Percentiles rank a stretch among this genome's conserved stretches.
Evolutionary conservation across 2,888 invertebrate genomes (phyloP).

Genomic region (Andricus curvator): DNA sequence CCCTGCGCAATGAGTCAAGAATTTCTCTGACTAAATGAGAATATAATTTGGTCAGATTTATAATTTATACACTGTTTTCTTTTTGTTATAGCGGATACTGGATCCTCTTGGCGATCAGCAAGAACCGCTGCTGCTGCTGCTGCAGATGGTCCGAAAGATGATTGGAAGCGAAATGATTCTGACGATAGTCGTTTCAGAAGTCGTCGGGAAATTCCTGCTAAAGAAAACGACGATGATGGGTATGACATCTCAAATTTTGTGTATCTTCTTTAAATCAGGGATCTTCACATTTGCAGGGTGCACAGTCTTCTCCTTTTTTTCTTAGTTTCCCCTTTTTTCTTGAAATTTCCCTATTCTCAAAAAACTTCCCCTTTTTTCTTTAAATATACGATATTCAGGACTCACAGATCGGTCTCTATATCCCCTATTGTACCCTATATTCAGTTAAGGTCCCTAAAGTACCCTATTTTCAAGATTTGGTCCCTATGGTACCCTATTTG

Average conservation of each 20-base stretch:
- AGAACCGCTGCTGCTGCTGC: background rate
- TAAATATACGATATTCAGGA: too few species aligned
- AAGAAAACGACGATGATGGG: slow-evolving; percentile 10
- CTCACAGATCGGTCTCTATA: too few species aligned
- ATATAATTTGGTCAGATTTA: background rate
- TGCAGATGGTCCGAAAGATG: slow-evolving; percentile 12
- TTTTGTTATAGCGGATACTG: background rate
- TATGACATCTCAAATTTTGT: background rate
- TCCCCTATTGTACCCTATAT: too few species aligned
- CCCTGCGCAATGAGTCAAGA: background rate
- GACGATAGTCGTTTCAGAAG: background rate
- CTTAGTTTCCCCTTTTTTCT: too few species aligned
- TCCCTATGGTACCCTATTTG: too few species aligned
- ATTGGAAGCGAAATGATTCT: slow-evolving; percentile 7
- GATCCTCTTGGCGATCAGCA: slow-evolving; percentile 31
- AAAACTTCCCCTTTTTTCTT: too few species aligned
- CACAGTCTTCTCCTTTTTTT: too few species aligned
- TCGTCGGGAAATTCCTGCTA: background rate
- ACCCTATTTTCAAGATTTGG: too few species aligned
- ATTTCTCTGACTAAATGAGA: background rate
- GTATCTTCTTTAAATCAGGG: background rate
- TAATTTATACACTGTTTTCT: background rate
- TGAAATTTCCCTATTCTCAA: too few species aligned
- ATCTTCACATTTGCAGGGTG: too few species aligned
- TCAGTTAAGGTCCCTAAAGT: too few species aligned